Evolutionary conservation across 2,797 vertebrate genomes (phyloP).

Genomic region (Erethizon dorsatum): DNA sequence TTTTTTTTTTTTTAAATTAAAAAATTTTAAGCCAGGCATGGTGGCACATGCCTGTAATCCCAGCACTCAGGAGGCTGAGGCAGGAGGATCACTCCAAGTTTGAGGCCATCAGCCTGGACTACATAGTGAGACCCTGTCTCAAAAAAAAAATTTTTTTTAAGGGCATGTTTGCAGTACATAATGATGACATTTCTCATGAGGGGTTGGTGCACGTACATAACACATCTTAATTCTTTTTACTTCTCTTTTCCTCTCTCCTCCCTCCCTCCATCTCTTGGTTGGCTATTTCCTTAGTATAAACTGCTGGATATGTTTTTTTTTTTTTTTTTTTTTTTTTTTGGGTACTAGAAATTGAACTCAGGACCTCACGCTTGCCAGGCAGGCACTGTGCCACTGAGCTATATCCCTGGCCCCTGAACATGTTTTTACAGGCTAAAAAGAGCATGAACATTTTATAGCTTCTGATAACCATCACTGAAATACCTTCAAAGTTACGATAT

Average conservation of each 20-base stretch:
- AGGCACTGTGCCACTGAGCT: too few species aligned
- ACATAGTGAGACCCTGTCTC: background rate
- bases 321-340: too few species aligned
- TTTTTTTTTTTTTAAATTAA: background rate
- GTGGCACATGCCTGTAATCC: background rate
- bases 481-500: background rate
- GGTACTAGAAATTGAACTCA: too few species aligned
- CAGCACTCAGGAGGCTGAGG: background rate
- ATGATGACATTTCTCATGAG: background rate
- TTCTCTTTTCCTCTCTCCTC: background rate
- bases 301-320: background rate
- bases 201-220: background rate
- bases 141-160: background rate
- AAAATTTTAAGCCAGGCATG: background rate
- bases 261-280: background rate
- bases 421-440: background rate
- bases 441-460: background rate
- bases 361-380: too few species aligned
- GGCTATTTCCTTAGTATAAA: conserved; percentile 4
- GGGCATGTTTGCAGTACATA: background rate
- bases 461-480: conserved; percentile 22
- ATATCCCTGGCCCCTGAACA: too few species aligned
- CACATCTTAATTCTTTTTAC: background rate
- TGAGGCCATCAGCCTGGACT: background rate
- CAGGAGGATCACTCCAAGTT: background rate